These are phyloP conservation scores for Conus canariensis DNA, from an alignment of 2,888 invertebrate genomes.

Conservation along the genomic window DNA sequence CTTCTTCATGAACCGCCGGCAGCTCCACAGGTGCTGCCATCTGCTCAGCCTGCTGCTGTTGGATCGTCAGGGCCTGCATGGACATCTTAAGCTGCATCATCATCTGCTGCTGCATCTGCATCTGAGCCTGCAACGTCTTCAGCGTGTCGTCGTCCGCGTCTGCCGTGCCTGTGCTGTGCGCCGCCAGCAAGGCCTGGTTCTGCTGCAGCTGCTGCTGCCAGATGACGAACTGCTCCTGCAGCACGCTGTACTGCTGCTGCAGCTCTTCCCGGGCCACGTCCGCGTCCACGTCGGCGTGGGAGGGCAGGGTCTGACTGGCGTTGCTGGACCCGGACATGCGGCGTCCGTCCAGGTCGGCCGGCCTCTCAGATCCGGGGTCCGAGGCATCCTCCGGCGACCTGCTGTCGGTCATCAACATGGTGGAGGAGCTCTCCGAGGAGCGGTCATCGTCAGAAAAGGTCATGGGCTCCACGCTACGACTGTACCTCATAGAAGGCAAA, in stretches of 20 bases:
- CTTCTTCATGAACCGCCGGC: slow-evolving; percentile 23
- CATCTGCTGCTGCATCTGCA: slow-evolving; percentile 59
- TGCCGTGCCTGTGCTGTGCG: slow-evolving; percentile 46
- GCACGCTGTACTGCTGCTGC: slow-evolving; percentile 65
- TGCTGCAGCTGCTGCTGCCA: slow-evolving; percentile 74
- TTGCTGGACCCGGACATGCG: slow-evolving; percentile 27
- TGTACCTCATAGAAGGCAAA: slow-evolving; percentile 38
- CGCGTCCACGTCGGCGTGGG: not conserved
- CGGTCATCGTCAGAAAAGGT: slow-evolving; percentile 36
- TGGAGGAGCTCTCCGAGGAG: slow-evolving; percentile 26
- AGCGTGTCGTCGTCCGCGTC: slow-evolving; percentile 45
- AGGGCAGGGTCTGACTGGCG: not conserved
- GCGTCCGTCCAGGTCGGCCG: slow-evolving; percentile 1
- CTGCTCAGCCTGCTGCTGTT: slow-evolving; percentile 59
- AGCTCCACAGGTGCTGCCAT: not conserved
- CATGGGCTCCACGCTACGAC: slow-evolving; percentile 23
- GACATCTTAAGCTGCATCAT: slow-evolving; percentile 64
- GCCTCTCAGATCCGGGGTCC: slow-evolving; percentile 10
- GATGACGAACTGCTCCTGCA: slow-evolving; percentile 69
- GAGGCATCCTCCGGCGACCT: not conserved
- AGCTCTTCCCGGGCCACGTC: slow-evolving; percentile 32
- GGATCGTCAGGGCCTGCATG: slow-evolving; percentile 62
- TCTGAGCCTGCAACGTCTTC: slow-evolving; percentile 56
- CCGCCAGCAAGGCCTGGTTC: slow-evolving; percentile 70
- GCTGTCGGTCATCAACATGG: not conserved